These are phyloP conservation scores for Rhabdophis nuchalis DNA, from an alignment of 2,797 vertebrate species.

Conservation along the genomic window DNA sequence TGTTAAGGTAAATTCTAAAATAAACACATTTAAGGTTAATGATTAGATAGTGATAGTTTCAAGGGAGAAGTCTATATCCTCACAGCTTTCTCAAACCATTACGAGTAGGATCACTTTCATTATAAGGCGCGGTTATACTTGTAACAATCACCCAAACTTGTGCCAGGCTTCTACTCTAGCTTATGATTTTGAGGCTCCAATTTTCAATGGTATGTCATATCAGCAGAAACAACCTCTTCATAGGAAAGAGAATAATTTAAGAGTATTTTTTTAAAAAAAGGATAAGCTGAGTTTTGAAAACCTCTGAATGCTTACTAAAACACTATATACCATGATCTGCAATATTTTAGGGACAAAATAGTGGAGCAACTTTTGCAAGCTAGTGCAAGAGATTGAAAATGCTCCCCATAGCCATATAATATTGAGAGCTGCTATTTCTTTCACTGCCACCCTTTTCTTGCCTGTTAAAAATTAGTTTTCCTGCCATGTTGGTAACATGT, in stretches of 20 bases:
- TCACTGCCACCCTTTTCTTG: not conserved
- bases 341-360: not conserved
- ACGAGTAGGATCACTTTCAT: slow-evolving; percentile 15
- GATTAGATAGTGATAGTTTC: slow-evolving; percentile 44
- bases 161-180: not conserved
- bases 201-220: not conserved
- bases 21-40: slow-evolving; percentile 48
- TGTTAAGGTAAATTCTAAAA: slow-evolving; percentile 62
- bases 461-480: not conserved
- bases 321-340: not conserved
- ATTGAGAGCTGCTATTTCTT: not conserved
- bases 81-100: slow-evolving; percentile 26
- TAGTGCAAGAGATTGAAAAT: not conserved
- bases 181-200: not conserved
- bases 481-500: not conserved
- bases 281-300: not conserved
- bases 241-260: not conserved
- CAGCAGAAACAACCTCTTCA: not conserved
- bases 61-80: slow-evolving; percentile 40
- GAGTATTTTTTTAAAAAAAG: not conserved
- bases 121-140: not conserved
- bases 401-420: not conserved
- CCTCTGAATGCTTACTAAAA: not conserved
- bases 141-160: not conserved
- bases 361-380: not conserved